Percentiles rank a stretch among this genome's conserved stretches.
Evolutionary conservation across 2,113 vertebrate genomes (phyloP).

Genomic region (Urocitellus parryii): DNA sequence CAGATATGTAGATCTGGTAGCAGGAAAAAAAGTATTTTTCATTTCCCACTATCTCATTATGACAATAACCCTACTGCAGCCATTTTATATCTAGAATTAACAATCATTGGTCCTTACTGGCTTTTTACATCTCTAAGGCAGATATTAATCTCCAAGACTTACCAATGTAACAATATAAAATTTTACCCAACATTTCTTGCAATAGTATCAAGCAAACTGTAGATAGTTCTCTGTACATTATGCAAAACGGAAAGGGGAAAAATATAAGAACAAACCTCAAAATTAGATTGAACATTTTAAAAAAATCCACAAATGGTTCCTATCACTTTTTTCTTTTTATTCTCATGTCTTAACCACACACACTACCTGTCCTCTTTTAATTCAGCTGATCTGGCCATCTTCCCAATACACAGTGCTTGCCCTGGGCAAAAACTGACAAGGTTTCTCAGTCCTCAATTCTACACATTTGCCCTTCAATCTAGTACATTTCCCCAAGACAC

Average conservation of each 20-base stretch:
- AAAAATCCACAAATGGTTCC: background rate
- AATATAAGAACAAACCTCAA: constrained; percentile 7
- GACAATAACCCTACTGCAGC: background rate
- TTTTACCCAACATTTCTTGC: constrained; percentile 43
- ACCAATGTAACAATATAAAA: background rate
- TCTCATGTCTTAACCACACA: background rate
- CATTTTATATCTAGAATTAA: constrained; percentile 17
- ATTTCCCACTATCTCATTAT: background rate
- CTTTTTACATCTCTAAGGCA: constrained; percentile 49
- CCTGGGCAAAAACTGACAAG: background rate
- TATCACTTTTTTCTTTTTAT: background rate
- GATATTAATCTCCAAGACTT: background rate
- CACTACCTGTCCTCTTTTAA: background rate
- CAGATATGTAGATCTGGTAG: background rate
- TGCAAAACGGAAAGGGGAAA: background rate
- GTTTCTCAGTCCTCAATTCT: background rate
- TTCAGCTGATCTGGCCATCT: background rate
- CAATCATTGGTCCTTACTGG: background rate
- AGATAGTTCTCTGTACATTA: background rate
- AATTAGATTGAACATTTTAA: background rate
- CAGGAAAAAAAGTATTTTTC: constrained; percentile 22
- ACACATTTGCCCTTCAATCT: background rate
- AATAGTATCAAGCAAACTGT: constrained; percentile 48
- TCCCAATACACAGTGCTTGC: background rate
- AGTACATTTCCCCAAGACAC: background rate